Percentiles rank a stretch among this genome's conserved stretches.
Evolutionary conservation across 2,797 vertebrate species (phyloP).

Genomic region (Lacerta bilineata): DNA sequence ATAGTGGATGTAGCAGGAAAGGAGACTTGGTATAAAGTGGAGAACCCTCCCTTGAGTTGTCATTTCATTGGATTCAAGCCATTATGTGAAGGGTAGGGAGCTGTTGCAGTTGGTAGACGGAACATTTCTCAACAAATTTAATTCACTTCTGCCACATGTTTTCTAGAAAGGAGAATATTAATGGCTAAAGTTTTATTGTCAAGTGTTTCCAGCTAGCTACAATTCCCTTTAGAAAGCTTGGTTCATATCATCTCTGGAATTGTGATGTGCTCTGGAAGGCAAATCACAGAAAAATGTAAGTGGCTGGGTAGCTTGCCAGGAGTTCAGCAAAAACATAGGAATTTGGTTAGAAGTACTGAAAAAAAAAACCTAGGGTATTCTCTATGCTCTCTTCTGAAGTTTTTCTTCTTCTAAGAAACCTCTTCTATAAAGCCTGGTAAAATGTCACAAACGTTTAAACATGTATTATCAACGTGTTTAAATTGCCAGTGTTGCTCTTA

Average conservation of each 20-base stretch:
- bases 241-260: constrained; percentile 19
- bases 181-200: constrained; percentile 10
- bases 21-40: background rate
- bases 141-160: background rate
- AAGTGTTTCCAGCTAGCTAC: background rate
- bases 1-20: background rate
- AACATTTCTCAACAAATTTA: background rate
- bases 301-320: constrained; percentile 1
- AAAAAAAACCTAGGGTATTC: background rate
- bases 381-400: background rate
- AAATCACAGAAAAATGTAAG: constrained; percentile 9
- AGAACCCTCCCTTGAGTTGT: background rate
- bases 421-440: background rate
- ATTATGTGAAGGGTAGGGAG: background rate
- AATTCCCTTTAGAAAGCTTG: constrained; percentile 6
- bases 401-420: background rate
- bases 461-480: background rate
- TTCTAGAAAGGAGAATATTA: background rate
- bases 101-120: background rate
- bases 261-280: constrained; percentile 15
- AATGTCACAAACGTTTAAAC: background rate
- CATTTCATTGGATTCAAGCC: background rate
- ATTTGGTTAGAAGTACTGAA: constrained; percentile 15
- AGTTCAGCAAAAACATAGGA: constrained; percentile 7
- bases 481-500: background rate